Percentiles rank a stretch among this genome's conserved stretches.
phyloP scores from a whole-genome alignment of 2,888 invertebrate species.

The Saturnia pavonia region DNA sequence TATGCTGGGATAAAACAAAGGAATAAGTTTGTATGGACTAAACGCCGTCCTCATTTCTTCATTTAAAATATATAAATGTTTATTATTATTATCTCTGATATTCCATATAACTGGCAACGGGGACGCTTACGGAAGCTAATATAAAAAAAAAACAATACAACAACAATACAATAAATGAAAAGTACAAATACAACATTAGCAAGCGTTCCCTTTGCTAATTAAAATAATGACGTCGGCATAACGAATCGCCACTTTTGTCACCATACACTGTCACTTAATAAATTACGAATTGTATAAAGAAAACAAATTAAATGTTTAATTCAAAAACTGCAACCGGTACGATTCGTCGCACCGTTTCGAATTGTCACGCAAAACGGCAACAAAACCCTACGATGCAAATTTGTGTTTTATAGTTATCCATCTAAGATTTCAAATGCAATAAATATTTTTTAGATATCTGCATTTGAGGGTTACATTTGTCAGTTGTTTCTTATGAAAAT shows the following conservation, averaged over 20 bases:
- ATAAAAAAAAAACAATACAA: neutral
- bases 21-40: no score
- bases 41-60: no score
- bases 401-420: neutral
- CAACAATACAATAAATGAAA: neutral
- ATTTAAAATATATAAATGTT: neutral
- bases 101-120: neutral
- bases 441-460: neutral
- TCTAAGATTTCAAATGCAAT: neutral
- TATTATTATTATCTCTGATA: neutral
- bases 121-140: neutral
- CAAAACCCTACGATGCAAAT: neutral
- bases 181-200: constrained; percentile 9
- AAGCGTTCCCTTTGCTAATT: constrained; percentile 38
- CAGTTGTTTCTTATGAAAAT: neutral
- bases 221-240: constrained; percentile 66
- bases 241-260: constrained; percentile 57
- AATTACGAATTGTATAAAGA: constrained; percentile 61
- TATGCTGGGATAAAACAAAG: no score
- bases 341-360: constrained; percentile 61
- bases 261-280: constrained; percentile 52
- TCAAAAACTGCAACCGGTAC: constrained; percentile 70
- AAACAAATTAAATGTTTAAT: constrained; percentile 80
- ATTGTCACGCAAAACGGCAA: constrained; percentile 23
- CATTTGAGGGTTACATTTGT: constrained; percentile 14